Base-by-base conservation (phyloP, 2,888 invertebrate species). In the Kuschelorhynchus macadamiae region DNA sequence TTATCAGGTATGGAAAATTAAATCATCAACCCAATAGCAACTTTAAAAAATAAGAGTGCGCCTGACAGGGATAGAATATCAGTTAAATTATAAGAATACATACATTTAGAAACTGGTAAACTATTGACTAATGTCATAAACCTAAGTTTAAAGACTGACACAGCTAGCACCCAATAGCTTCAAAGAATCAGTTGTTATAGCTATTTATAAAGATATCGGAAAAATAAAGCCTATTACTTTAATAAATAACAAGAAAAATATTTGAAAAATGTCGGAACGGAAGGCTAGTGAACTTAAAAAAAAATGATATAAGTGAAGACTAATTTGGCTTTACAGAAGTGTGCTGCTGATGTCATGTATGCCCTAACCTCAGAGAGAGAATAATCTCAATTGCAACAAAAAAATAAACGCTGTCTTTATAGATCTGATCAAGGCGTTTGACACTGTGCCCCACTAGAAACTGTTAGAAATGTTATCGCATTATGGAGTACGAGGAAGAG, bases 181-280 rank as follows among this genome's bases (percentile, higher is more conserved):
- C 36, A 52, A 52, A 36, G 33, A 32, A 16, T 53, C 44, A 30
- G 14, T 52, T 17, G 46, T 62, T 20, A 53, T 36, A 18, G 32
- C 62, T 12, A 62, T 53, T 8, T 25, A 53, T 46, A 62, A 55
- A 20, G 12, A 5, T 5, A 53, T 44, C 7, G 36, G 57, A 18
- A 65, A 65, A 25, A 25, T 50, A 32, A 16, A 53, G 3, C 60
- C 60, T n/a, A 53, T 66, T n/a, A 61, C 53, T 36, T 20, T 66
- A 4, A 66, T 61, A 36, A 66, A 25, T 46, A 66, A 16, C 60
- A 3, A 66, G 53, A 5, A 5, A 25, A 42, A 41, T 59, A 4
- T 65, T 65, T 59, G 52, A 65, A n/a, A 64, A 57, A 57, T 64
- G 64, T 12, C 57, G 59, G 32, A 16, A 59, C 1, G 44, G 66